Base-by-base conservation (phyloP, 2,888 invertebrate genomes). In the Deroplatys truncata region DNA sequence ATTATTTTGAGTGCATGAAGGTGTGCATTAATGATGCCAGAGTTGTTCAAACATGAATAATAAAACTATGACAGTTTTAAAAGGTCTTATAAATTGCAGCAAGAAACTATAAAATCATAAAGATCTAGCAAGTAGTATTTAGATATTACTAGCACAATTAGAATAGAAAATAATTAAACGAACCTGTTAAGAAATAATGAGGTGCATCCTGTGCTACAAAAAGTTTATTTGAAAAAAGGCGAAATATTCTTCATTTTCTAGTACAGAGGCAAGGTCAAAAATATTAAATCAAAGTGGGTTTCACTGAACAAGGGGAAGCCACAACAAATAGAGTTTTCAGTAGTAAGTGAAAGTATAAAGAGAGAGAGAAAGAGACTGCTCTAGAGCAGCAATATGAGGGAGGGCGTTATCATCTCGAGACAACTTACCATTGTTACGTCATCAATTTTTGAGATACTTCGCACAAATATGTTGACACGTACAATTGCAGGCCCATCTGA, bases 361-460 rank as follows among this genome's bases (percentile, higher is more conserved):
- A 72, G 56, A 72, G 56, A 72, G 25, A 72, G 56, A 72, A 72
- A 72, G 56, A 72, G 56, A 72, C 56, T 72, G 56, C 56, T 72
- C 56, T 72, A 72, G 25, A 72, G 56, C 56, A 72, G 56, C 56
- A 25, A 72, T 72, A 72, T 72, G 56, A 72, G 56, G 56, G 56
- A 72, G 56, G 56, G 56, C 56, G 16, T 16, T 72, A 72, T 25
- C 56, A 72, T 72, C 56, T 72, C 56, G 56, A 72, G 84, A 29
- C 93, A 94, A 98, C 98, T 98, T 97, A 98, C 98, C 98, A 98
- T 98, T 93, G 98, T 98, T 95, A 98, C 98, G 96, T 98, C 98
- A 97, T 98, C 98, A 96, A 98, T 98, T 96, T 98, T 98, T 95
- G 98, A 98, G 96, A 99, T 98, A 97, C 98, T 98, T 96, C 98